Base-by-base conservation (phyloP, 2,113 vertebrate species). In the Actenoides hombroni region DNA sequence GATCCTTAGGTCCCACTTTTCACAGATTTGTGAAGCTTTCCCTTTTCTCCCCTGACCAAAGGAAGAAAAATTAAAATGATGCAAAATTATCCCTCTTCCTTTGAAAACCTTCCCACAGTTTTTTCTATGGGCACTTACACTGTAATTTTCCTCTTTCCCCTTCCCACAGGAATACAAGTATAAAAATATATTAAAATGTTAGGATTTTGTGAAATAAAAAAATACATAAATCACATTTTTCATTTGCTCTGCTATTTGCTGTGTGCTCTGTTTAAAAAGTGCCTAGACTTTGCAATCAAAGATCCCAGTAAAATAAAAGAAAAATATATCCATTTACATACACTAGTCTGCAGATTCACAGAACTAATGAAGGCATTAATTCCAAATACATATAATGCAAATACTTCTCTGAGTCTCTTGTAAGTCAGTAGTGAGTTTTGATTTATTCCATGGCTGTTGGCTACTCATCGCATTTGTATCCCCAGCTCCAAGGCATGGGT, bases 311-410 rank as follows among this genome's bases (percentile, higher is more conserved):
- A 90, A 86, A 56, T 56, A 42, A 48, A 68, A 7, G 6, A 19
- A 46, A 63, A 63, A 35, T 2, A 0, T 21, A 48, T 2, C 5
- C 2, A 49, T 37, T 46, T 64, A 16, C 3, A 4, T 59, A 42
- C 1, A 11, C 6, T 21, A 35, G 3, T n/a, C 13, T n/a, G 7
- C 6, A 83, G 33, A 54, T 44, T 65, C 28, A 75, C 20, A 76
- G 33, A 33, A 37, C 17, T 68, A 75, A 37, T 59, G 35, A 86
- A 64, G 6, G 11, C 20, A 56, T 35, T 80, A 67, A 71, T 60
- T 86, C 48, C 5, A 80, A 85, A 40, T 40, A 42, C 14, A 71
- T 21, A 68, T 42, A 11, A 82, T 6, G 3, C 35, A 5, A 81
- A 60, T 3, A 31, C 67, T 91, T 71, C 91, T 91, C 33, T 94